Conservation (phyloP, 2,888 invertebrate species). For the Xestia rhomboidea region DNA sequence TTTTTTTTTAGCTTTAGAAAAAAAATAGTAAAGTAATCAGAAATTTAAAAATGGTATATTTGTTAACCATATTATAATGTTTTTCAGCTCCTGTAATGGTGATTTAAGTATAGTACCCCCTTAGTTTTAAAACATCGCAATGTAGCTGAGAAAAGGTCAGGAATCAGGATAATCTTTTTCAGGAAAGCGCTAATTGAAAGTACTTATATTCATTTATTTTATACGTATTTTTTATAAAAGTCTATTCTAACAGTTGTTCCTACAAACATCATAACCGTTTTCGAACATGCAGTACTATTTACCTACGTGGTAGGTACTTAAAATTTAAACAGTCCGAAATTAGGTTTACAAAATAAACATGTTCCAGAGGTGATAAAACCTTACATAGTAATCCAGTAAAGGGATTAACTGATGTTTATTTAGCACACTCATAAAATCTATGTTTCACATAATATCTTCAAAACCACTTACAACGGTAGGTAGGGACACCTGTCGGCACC, state of each 20-base stretch:
- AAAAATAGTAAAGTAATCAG: no score
- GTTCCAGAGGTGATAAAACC: neutral
- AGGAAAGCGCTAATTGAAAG: no score
- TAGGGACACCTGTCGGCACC: constrained; percentile 35
- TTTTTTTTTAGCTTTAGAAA: neutral
- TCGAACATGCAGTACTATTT: neutral
- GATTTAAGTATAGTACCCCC: neutral
- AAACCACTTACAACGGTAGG: constrained; percentile 10
- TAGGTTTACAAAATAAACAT: neutral
- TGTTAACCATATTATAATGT: neutral
- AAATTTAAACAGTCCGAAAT: neutral
- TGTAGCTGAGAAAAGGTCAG: neutral
- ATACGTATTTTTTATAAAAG: neutral
- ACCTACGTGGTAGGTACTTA: neutral
- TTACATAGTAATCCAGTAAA: neutral
- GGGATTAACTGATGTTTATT: neutral
- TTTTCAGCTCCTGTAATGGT: neutral
- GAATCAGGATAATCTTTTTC: neutral
- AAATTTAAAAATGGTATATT: no score
- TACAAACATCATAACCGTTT: neutral
- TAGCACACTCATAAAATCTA: neutral
- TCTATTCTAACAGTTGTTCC: neutral
- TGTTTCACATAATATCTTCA: neutral
- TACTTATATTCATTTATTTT: neutral
- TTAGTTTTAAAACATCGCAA: neutral